These are phyloP conservation scores for Clivina fossor DNA, from an alignment of 2,888 invertebrate genomes.

Conservation along the genomic window DNA sequence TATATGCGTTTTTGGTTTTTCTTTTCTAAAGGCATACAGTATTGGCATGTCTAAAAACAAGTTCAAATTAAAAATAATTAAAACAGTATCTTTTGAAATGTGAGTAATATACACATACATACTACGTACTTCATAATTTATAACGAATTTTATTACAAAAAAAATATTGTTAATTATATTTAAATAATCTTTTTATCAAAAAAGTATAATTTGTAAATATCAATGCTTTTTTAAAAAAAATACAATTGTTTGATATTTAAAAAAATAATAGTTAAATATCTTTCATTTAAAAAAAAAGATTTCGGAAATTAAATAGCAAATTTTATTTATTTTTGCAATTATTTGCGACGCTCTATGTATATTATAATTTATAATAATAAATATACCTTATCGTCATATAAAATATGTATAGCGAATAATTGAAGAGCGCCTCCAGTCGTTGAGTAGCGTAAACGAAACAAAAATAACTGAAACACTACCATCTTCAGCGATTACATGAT, in stretches of 20 bases:
- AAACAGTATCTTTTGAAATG: neutral
- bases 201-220: neutral
- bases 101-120: neutral
- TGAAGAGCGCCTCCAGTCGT: conserved; percentile 1
- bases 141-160: too few relatives aligned
- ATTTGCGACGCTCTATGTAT: too few relatives aligned
- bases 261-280: too few relatives aligned
- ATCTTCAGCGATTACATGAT: neutral
- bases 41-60: conserved; percentile 1
- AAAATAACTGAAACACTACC: conserved; percentile 1
- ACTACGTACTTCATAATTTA: too few relatives aligned
- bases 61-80: too few relatives aligned
- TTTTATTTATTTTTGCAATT: too few relatives aligned
- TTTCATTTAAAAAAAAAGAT: too few relatives aligned
- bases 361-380: neutral
- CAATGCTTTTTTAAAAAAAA: too few relatives aligned
- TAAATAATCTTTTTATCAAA: too few relatives aligned
- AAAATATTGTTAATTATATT: too few relatives aligned
- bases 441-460: neutral
- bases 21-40: neutral
- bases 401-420: conserved; percentile 4
- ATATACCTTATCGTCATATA: neutral
- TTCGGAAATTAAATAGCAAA: too few relatives aligned
- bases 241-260: too few relatives aligned
- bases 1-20: neutral